Conservation (phyloP, 2,797 vertebrate genomes). For the Rhinophrynus dorsalis region DNA sequence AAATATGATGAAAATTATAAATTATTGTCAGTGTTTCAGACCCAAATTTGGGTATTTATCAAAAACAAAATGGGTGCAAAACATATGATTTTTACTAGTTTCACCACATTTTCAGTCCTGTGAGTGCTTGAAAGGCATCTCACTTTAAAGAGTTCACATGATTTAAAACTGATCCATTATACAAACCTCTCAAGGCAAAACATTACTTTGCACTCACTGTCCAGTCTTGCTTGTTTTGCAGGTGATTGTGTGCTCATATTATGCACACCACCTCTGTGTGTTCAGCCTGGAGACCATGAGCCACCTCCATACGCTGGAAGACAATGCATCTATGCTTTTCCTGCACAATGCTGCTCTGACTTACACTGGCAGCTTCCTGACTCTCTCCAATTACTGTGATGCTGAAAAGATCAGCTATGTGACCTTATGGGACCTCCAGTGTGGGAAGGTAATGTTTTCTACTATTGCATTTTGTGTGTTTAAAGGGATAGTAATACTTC, state of each 20-base stretch:
- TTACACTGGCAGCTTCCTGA: slow-evolving; percentile 52
- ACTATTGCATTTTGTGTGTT: background rate
- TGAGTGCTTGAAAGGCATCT: no score
- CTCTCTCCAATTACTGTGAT: slow-evolving; percentile 61
- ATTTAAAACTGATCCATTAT: no score
- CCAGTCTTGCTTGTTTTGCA: slow-evolving; percentile 19
- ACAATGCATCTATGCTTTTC: slow-evolving; percentile 58
- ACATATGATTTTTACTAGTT: no score
- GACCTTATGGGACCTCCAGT: slow-evolving; percentile 61
- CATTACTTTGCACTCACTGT: background rate
- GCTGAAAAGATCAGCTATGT: slow-evolving; percentile 57
- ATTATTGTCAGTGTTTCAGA: no score
- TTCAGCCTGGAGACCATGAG: slow-evolving; percentile 59
- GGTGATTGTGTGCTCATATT: slow-evolving; percentile 65
- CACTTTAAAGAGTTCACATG: no score
- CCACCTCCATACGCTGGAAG: slow-evolving; percentile 61
- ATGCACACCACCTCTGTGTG: slow-evolving; percentile 57
- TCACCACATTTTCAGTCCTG: no score
- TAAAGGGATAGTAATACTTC: background rate
- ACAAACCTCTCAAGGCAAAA: no score
- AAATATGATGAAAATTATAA: no score
- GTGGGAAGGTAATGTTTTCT: slow-evolving; percentile 42
- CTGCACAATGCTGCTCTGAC: slow-evolving; percentile 59
- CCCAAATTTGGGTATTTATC: no score
- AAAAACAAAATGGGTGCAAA: no score